A percentile compares a stretch with the other conserved stretches of the same genome.
Conservation (phyloP, 1,140 invertebrate genomes). For the Chironomus tepperi region DNA sequence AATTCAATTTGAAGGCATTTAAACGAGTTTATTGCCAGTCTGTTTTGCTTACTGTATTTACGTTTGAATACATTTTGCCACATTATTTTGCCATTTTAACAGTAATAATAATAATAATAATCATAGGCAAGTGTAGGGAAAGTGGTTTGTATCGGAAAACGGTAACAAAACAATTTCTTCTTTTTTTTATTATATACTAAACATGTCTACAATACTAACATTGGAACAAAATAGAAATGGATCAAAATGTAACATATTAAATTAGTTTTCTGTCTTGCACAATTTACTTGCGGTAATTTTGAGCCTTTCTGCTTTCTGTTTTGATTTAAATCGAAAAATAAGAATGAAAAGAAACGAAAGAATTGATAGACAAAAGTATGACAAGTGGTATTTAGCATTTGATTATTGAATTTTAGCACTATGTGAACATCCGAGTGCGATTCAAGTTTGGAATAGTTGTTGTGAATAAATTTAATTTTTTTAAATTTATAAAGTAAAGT, state of each 20-base stretch:
- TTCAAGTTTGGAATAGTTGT: no score
- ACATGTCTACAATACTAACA: background rate
- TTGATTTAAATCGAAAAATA: no score
- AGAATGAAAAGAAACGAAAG: no score
- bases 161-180: no score
- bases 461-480: no score
- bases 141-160: background rate
- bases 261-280: slow-evolving; percentile 27
- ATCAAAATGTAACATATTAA: slow-evolving; percentile 21
- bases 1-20: slow-evolving; percentile 17
- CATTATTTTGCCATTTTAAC: no score
- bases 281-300: background rate
- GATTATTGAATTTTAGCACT: no score
- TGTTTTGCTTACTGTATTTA: background rate
- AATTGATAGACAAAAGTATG: background rate
- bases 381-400: slow-evolving; percentile 7
- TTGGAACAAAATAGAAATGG: background rate
- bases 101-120: background rate
- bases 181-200: no score
- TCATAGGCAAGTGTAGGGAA: background rate
- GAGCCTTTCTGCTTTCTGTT: background rate
- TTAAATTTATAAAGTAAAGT: no score
- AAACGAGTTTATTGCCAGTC: background rate
- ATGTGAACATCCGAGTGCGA: no score
- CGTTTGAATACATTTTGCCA: background rate